Base-by-base conservation (phyloP, 1,140 invertebrate genomes). In the Schmidtea mediterranea region DNA sequence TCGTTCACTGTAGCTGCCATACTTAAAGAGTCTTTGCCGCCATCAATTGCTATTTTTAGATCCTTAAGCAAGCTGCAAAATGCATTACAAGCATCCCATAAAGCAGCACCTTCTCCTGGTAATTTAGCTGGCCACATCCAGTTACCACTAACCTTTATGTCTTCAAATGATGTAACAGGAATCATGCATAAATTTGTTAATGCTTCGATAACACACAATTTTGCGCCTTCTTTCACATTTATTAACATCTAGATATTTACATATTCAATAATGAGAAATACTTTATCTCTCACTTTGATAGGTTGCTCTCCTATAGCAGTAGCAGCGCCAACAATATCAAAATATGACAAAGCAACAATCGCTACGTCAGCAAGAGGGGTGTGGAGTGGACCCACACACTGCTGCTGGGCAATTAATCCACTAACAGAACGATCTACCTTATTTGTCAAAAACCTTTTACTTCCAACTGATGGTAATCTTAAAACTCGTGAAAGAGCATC, bases 91-190 rank as follows among this genome's bases (percentile, higher is more conserved):
- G 89, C 82, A 45, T 77, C 75, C 52, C 77, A 80, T 21, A 95
- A 66, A 32, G 75, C 72, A 15, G 78, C 80, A 3, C 87, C 87
- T 67, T 92, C 86, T 0, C 78, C 81, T 0, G 77, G 74, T 13
- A 89, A 69, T 68, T 94, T 94, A 6, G 86, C 86, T 2, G 86
- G 75, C 89, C 87, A 95, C 89, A 95, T 95, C 89, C 89, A 95
- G 65, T 95, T 95, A 2, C 80, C 87, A 52, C 82, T 87, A 59
- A 86, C 92, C 68, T 94, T 94, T 8, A 92, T 75, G 66, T 94
- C 86, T 61, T 75, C 74, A 19, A 90, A 57, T 56, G 74, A 69
- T 1, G 76, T 74, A 49, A 94, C 79, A 43, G 71, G 73, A n/a
- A 82, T 83, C 69, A 92, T 90, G 1, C 89, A 81, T 37, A 97